Evolutionary conservation across 2,113 vertebrate species (phyloP).

Genomic region (Trichechus manatus): DNA sequence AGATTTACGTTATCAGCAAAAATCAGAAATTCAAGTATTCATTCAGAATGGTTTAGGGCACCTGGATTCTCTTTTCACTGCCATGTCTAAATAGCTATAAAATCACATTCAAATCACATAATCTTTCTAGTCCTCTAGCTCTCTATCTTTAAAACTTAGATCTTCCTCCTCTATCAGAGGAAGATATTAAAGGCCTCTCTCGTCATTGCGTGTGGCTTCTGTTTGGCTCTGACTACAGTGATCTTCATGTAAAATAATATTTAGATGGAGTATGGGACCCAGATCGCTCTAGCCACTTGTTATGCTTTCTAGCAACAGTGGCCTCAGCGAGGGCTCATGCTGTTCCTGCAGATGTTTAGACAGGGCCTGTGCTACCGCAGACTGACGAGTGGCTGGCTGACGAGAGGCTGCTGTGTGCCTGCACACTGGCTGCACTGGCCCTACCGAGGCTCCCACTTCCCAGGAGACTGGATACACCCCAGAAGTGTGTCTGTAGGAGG

Average conservation of each 20-base stretch:
- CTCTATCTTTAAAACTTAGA: constrained; percentile 47
- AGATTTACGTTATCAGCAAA: not conserved
- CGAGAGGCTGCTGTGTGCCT: not conserved
- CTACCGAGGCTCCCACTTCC: not conserved
- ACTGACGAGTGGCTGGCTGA: too few relatives aligned
- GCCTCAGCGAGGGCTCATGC: not conserved
- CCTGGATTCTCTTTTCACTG: not conserved
- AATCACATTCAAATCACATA: constrained; percentile 28
- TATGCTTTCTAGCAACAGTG: not conserved
- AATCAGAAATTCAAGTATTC: not conserved
- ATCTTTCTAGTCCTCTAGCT: not conserved
- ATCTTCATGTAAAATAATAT: not conserved
- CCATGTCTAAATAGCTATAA: constrained; percentile 10
- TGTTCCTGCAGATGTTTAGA: too few relatives aligned
- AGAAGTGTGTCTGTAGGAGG: not conserved
- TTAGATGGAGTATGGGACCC: not conserved
- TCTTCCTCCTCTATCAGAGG: not conserved
- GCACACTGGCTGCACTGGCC: too few relatives aligned
- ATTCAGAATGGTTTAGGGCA: not conserved
- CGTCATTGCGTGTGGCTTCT: not conserved
- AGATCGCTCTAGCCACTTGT: accelerated
- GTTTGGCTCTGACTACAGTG: not conserved
- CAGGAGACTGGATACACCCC: not conserved
- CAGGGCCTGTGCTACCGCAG: too few relatives aligned
- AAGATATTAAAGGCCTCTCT: constrained; percentile 51